Evolutionary conservation across 64 coral and sea anemone genomes (phyloP).

Genomic region (Montipora foliosa): DNA sequence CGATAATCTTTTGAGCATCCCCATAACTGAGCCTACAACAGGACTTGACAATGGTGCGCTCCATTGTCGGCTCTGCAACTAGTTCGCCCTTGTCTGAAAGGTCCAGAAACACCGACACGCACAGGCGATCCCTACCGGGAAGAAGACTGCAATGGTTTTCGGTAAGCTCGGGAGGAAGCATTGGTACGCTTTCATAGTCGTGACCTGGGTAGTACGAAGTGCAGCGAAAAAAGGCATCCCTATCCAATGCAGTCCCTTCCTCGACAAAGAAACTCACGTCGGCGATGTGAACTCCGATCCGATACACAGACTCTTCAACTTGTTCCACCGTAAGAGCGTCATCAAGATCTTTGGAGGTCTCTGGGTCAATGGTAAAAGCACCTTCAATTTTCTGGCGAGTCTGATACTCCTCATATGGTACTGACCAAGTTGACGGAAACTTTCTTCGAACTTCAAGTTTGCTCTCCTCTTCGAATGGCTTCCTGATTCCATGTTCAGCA

Average conservation of each 20-base stretch:
- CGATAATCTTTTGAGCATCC: conserved; percentile 71
- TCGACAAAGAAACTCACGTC: conserved; percentile 82
- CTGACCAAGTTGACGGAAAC: conserved; percentile 38
- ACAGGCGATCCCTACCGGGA: conserved; percentile 63
- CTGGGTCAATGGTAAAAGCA: conserved; percentile 83
- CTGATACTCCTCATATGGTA: conserved; percentile 40
- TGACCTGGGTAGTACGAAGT: conserved; percentile 74
- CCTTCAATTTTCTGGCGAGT: conserved; percentile 25
- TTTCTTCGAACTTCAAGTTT: neutral
- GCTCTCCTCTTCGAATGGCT: conserved; percentile 43
- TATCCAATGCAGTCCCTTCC: conserved; percentile 67
- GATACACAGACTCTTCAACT: conserved; percentile 1
- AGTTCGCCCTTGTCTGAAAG: conserved; percentile 43
- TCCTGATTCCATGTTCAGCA: conserved; percentile 71
- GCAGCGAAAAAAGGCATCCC: conserved; percentile 67
- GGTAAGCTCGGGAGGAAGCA: conserved; percentile 76
- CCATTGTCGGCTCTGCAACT: conserved; percentile 42
- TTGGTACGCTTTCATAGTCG: conserved; percentile 62
- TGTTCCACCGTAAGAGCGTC: conserved; percentile 80
- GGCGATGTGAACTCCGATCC: conserved; percentile 82
- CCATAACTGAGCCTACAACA: conserved; percentile 50
- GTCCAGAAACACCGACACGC: conserved; percentile 66
- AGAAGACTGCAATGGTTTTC: conserved; percentile 84
- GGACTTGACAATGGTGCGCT: conserved; percentile 63
- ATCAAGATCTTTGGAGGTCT: conserved; percentile 83